Base-by-base conservation (phyloP, 2,797 vertebrate genomes). In the Periparus ater region DNA sequence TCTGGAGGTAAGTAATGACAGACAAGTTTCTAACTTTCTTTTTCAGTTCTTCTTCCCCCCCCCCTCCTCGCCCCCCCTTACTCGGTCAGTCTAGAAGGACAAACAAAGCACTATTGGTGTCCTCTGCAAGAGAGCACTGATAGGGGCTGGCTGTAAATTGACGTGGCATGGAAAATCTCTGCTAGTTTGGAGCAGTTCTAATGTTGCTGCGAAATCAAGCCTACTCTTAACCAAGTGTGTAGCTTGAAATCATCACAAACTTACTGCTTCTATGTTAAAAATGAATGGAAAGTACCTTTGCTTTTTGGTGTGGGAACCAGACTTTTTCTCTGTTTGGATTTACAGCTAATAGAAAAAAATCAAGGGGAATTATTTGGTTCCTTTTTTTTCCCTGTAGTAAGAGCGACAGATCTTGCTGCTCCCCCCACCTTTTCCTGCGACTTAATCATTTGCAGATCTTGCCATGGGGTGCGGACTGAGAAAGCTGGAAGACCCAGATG, bases 381-480 rank as follows among this genome's bases (percentile, higher is more conserved):
- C 81, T 86, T 76, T 85, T 79, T 74, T 47, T 62, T 12, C 42
- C 26, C 60, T 22, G 42, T 83, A 91, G 94, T 80, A 94, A 79
- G 77, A 92, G 92, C 95, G 30, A 92, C 95, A 96, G 96, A 96
- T 95, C 95, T 97, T 94, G 96, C 94, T 97, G 95, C 97, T 95
- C 84, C 89, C 93, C 86, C 87, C 72, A 67, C 89, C 82, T 93
- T 95, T 88, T 94, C 88, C 91, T 95, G 96, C 42, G 27, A 68
- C 94, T 95, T 97, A 97, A 96, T 97, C 94, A 89, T 77, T 96
- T 96, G 79, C 97, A 97, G 97, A 93, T 93, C 87, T 95, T 96
- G 98, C 97, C 96, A 99, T 99, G 99, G 99, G 99, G 98, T 99
- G 99, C 97, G 99, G 99, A 97, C 97, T 99, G 87, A 96, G 99